These are phyloP conservation scores for Paramacrobiotus metropolitanus DNA, from an alignment of 1,140 invertebrate species.

Conservation along the genomic window DNA sequence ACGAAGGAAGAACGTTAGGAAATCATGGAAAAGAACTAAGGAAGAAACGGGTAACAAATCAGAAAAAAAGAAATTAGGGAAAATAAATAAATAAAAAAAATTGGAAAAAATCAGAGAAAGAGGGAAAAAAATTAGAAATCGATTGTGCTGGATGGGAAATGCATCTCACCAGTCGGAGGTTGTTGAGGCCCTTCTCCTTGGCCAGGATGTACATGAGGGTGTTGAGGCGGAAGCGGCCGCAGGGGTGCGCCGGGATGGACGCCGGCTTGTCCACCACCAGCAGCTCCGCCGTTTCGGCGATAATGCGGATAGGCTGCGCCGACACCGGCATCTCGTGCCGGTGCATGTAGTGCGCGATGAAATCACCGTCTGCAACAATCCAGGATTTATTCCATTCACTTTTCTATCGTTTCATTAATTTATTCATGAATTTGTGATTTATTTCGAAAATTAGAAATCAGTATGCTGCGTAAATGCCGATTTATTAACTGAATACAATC, in stretches of 20 bases:
- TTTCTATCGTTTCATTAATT: too few species aligned
- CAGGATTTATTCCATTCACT: not conserved
- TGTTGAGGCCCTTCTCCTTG: constrained; percentile 80
- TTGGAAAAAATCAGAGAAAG: too few species aligned
- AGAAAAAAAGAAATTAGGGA: constrained; percentile 1
- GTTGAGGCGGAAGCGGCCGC: constrained; percentile 83
- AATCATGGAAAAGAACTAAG: too few species aligned
- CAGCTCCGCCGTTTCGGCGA: constrained; percentile 89
- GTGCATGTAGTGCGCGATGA: constrained; percentile 31
- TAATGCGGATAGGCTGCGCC: constrained; percentile 61
- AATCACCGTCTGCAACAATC: not conserved
- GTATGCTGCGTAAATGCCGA: too few species aligned
- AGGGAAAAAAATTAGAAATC: too few species aligned
- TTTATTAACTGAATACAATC: too few species aligned
- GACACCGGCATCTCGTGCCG: constrained; percentile 91
- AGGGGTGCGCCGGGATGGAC: constrained; percentile 95
- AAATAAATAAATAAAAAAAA: constrained; percentile 7
- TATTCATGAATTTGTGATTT: too few species aligned
- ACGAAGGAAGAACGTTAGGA: too few species aligned
- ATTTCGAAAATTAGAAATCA: too few species aligned
- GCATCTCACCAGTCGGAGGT: constrained; percentile 61
- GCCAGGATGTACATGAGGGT: constrained; percentile 84
- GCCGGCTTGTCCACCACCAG: constrained; percentile 98
- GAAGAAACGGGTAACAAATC: too few species aligned
- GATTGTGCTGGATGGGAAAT: too few species aligned